A percentile compares a stretch with the other conserved stretches of the same genome.
These are phyloP conservation scores for Pachyseris speciosa DNA, from an alignment of 64 coral and sea anemone species.

Conservation along the genomic window DNA sequence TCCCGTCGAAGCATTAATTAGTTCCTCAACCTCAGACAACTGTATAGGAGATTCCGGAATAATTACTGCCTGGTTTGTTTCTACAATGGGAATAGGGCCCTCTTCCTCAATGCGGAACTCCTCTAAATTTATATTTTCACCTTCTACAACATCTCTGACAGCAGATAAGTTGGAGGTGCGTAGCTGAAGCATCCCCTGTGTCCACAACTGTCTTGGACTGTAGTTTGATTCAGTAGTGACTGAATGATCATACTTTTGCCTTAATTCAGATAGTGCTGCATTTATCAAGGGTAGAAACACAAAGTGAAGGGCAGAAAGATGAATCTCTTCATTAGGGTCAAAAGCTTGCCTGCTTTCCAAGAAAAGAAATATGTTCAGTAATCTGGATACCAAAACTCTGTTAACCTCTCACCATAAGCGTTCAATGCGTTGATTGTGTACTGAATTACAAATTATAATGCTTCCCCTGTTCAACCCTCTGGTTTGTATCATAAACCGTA, in stretches of 20 bases:
- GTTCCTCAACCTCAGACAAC: background rate
- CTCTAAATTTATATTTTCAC: constrained; percentile 6
- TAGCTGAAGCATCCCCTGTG: constrained; percentile 29
- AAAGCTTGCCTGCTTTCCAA: constrained; percentile 39
- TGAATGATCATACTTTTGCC: constrained; percentile 22
- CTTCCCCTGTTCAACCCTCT: constrained; percentile 61
- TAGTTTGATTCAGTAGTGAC: constrained; percentile 47
- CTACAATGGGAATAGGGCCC: constrained; percentile 7
- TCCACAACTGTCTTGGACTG: constrained; percentile 56
- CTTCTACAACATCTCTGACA: constrained; percentile 33
- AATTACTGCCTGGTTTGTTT: background rate
- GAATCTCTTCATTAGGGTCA: constrained; percentile 34
- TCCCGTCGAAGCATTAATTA: constrained; percentile 1
- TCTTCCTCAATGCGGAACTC: constrained; percentile 33
- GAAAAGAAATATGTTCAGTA: constrained; percentile 46
- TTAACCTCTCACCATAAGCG: constrained; percentile 62
- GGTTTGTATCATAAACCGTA: constrained; percentile 52
- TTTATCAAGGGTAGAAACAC: constrained; percentile 43
- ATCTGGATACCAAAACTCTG: constrained; percentile 40
- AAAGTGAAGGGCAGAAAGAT: constrained; percentile 52
- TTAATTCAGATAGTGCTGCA: constrained; percentile 7
- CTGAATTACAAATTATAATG: constrained; percentile 61
- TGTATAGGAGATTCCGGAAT: constrained; percentile 45
- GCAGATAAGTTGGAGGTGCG: constrained; percentile 16
- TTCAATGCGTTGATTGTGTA: constrained; percentile 65